Conservation (phyloP, 2,888 invertebrate genomes). For the Globia sparganii region DNA sequence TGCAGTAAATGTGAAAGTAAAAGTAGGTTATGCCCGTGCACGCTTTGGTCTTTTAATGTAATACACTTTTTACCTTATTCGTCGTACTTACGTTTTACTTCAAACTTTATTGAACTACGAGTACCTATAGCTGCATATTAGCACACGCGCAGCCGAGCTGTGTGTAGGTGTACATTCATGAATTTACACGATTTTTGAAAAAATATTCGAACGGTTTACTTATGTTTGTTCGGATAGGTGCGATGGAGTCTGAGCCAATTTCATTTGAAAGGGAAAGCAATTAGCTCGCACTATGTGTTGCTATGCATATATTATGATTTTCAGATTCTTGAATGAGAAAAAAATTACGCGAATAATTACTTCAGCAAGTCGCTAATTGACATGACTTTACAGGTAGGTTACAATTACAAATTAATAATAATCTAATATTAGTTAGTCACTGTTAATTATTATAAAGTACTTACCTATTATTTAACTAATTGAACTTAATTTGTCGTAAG, state of each 20-base stretch:
- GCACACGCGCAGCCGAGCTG: not conserved
- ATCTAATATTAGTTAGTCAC: not conserved
- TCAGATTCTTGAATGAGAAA: not conserved
- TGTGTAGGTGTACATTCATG: conserved; percentile 23
- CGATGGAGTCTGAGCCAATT: conserved; percentile 4
- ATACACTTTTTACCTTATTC: not conserved
- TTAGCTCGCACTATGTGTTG: too few species aligned
- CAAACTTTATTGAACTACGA: not conserved
- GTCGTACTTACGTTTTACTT: not conserved
- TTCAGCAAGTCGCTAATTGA: not conserved
- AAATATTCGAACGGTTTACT: conserved; percentile 36
- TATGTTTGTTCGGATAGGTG: conserved; percentile 19
- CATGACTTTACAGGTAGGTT: not conserved
- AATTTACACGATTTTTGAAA: conserved; percentile 26
- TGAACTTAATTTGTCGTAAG: not conserved
- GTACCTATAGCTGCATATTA: not conserved
- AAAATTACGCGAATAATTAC: not conserved
- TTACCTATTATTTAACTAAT: conserved; percentile 4
- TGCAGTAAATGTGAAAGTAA: not conserved
- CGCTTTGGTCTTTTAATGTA: not conserved
- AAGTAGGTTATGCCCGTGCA: not conserved
- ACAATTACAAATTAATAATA: conserved; percentile 11
- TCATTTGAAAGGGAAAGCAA: conserved; percentile 11
- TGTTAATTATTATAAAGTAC: conserved; percentile 3
- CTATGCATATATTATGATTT: not conserved